phyloP scores from a whole-genome alignment of 2,797 vertebrate genomes.

The Coluber constrictor region DNA sequence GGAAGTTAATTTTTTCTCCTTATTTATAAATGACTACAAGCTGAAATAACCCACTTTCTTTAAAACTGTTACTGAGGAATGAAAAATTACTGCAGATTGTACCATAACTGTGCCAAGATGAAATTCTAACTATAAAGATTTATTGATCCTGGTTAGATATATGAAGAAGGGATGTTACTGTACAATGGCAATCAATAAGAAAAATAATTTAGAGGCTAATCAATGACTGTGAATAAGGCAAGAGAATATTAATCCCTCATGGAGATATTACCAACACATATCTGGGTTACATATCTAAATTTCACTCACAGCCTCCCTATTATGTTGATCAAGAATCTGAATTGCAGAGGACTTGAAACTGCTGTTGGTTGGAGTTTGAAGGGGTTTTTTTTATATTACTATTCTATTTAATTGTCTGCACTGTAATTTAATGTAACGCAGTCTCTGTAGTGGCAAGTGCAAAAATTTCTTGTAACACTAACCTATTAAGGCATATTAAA shows the following conservation, averaged over 20 bases:
- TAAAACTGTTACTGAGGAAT: slow-evolving; percentile 43
- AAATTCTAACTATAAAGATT: slow-evolving; percentile 51
- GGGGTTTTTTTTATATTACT: slow-evolving; percentile 61
- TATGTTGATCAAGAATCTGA: slow-evolving; percentile 53
- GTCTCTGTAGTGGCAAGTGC: slow-evolving; percentile 58
- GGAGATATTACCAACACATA: slow-evolving; percentile 53
- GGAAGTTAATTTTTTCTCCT: slow-evolving; percentile 4
- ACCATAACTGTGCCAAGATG: slow-evolving; percentile 21
- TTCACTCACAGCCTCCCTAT: slow-evolving; percentile 50
- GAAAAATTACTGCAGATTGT: slow-evolving; percentile 51
- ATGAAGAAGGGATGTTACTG: slow-evolving; percentile 50
- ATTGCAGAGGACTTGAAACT: slow-evolving; percentile 61
- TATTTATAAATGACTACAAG: slow-evolving; percentile 22
- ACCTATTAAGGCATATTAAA: slow-evolving; percentile 75
- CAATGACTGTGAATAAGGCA: slow-evolving; percentile 56
- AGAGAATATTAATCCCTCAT: slow-evolving; percentile 63
- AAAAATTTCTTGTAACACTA: slow-evolving; percentile 64
- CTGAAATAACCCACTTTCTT: slow-evolving; percentile 36
- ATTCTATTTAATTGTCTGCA: slow-evolving; percentile 69
- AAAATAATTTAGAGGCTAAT: slow-evolving; percentile 62
- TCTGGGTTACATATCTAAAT: slow-evolving; percentile 57
- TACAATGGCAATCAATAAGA: slow-evolving; percentile 59
- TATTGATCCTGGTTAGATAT: slow-evolving; percentile 49
- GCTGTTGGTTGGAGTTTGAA: slow-evolving; percentile 47
- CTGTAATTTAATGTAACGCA: slow-evolving; percentile 71